Evolutionary conservation across 2,113 vertebrate species (phyloP), one percentile per base, ranked within the genome.

Genomic region (Ceyx margarethae): DNA sequence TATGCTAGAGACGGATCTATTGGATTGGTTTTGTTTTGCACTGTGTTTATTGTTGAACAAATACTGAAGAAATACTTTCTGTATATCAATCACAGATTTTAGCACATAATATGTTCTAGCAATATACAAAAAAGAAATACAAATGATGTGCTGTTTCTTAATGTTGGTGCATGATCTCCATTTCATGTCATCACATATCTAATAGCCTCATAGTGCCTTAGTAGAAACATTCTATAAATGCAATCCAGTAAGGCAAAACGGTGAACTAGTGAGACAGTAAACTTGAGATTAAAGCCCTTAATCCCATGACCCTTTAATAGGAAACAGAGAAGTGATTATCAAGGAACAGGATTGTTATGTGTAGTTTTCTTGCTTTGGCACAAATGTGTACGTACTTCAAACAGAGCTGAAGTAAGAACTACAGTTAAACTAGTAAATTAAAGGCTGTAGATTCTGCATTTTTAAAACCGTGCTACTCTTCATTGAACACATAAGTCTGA

Each of bases 361-460:
- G 10, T 21, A 11, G 5, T 50, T 79, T 65, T 81, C 54, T 45
- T 37, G 5, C 79, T 79, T 69, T 65, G 45, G 4, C 15, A 50
- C 10, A 37, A 64, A 31, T 50, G 12, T 14, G 10, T 29, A 13
- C 11, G 69, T 77, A 33, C 48, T 3, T 5, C 14, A 17, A 26
- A 10, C 16, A 25, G 9, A 64, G 7, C 0, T 67, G 45, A 60
- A 53, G 18, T 56, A 42, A 69, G 45, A 64, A 11, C 45, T 16
- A 13, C 8, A 75, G 15, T 51, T 60, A 85, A 58, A 12, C 22
- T 6, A 37, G 13, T 31, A 40, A 74, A 85, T 53, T 46, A 42
- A 68, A 20, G 25, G 5, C 22, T 42, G 25, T 0, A 0, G 3
- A 3, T 26, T 5, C 17, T 46, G 15, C 8, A 6, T 0, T 8